Conservation (phyloP, 1,140 invertebrate species). For the Sweltsa coloradensis region DNA sequence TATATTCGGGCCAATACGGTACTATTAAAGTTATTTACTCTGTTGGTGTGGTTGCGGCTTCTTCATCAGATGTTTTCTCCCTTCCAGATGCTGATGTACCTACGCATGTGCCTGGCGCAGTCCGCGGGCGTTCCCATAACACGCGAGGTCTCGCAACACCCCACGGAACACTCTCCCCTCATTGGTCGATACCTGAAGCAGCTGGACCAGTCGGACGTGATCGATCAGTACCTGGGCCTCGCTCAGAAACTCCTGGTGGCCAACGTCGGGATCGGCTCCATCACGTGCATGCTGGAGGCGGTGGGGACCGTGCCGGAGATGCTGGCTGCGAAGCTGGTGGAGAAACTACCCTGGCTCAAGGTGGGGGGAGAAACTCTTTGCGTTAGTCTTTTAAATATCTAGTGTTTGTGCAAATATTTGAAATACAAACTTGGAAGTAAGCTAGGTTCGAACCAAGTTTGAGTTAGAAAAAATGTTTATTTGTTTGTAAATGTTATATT, state of each 20-base stretch:
- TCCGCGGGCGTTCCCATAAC: conserved; percentile 25
- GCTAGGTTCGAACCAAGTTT: too few relatives aligned
- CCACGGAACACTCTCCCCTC: conserved; percentile 45
- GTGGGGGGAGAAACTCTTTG: conserved; percentile 3
- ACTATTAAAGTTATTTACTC: too few relatives aligned
- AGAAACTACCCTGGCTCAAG: conserved; percentile 45
- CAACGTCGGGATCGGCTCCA: conserved; percentile 44
- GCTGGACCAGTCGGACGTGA: conserved; percentile 33
- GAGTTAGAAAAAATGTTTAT: too few relatives aligned
- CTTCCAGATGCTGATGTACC: conserved; percentile 60
- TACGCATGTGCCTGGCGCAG: conserved; percentile 53
- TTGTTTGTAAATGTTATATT: too few relatives aligned
- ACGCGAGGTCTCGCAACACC: conserved; percentile 34
- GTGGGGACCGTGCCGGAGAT: conserved; percentile 51
- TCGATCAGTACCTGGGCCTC: conserved; percentile 50
- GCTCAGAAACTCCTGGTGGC: conserved; percentile 46
- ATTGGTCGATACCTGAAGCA: conserved; percentile 41
- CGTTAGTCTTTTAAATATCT: too few relatives aligned
- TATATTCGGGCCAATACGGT: too few relatives aligned
- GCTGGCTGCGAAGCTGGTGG: conserved; percentile 38
- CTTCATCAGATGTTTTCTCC: too few relatives aligned
- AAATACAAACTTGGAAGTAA: too few relatives aligned
- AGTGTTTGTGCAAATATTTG: too few relatives aligned
- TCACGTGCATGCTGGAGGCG: conserved; percentile 61
- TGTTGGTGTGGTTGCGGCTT: too few relatives aligned